Evolutionary conservation across 2,888 invertebrate species (phyloP).

Genomic region (Acleris emargana): DNA sequence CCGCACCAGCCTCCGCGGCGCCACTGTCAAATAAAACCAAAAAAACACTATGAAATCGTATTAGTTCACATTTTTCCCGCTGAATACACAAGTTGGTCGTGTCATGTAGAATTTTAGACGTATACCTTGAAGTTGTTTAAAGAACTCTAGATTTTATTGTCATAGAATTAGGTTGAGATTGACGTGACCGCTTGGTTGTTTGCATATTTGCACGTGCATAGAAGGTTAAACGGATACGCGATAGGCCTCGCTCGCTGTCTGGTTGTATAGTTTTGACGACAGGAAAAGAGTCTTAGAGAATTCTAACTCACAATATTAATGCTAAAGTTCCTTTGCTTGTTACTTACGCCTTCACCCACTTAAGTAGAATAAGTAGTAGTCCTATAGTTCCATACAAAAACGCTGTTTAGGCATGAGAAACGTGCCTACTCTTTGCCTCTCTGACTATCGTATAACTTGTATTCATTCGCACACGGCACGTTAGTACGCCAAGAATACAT

Average conservation of each 20-base stretch:
- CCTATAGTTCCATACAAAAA: too few relatives aligned
- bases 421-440: too few relatives aligned
- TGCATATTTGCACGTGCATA: slow-evolving; percentile 16
- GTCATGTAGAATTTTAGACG: background rate
- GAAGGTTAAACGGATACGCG: slow-evolving; percentile 29
- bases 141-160: background rate
- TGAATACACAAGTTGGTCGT: slow-evolving; percentile 13
- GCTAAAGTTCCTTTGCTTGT: too few relatives aligned
- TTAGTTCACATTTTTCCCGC: slow-evolving; percentile 12
- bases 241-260: slow-evolving; percentile 18
- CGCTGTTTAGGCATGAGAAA: too few relatives aligned
- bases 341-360: too few relatives aligned
- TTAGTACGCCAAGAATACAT: too few relatives aligned
- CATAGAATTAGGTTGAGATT: background rate
- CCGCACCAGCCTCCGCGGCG: background rate
- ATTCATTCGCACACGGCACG: too few relatives aligned
- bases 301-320: background rate
- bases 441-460: too few relatives aligned
- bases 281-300: too few relatives aligned
- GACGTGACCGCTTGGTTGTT: background rate
- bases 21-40: background rate
- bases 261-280: slow-evolving; percentile 6
- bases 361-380: too few relatives aligned
- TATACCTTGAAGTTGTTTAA: slow-evolving; percentile 13
- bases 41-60: background rate